Conservation (phyloP, 2,797 vertebrate species). For the Serranus cabrilla region DNA sequence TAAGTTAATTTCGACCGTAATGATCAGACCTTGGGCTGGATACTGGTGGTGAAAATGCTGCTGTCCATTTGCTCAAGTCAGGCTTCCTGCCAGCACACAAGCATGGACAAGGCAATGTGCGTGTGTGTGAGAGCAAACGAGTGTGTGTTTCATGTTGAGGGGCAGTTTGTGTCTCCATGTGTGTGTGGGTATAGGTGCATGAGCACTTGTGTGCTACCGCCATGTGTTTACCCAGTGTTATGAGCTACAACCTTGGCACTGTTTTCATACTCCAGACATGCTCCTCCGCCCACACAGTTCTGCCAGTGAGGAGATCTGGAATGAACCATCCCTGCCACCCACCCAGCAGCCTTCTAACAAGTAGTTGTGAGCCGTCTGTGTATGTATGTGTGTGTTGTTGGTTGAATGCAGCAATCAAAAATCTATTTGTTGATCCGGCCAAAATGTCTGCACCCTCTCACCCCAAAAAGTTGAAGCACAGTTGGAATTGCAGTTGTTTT, state of each 20-base stretch:
- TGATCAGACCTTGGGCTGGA: conserved; percentile 44
- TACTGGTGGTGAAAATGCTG: conserved; percentile 43
- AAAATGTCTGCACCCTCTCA: conserved; percentile 32
- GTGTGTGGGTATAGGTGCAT: conserved; percentile 16
- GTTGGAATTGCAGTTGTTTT: conserved; percentile 38
- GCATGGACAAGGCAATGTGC: conserved; percentile 10
- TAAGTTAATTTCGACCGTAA: conserved; percentile 61
- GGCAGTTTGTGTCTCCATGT: conserved; percentile 27
- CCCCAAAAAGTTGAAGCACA: conserved; percentile 17
- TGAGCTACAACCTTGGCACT: conserved; percentile 79
- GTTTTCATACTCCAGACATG: conserved; percentile 78
- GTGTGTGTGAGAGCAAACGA: conserved; percentile 2
- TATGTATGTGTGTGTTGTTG: conserved; percentile 15
- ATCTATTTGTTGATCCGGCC: conserved; percentile 37
- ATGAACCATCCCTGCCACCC: conserved; percentile 68
- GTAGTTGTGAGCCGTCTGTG: conserved; percentile 44
- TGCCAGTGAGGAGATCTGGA: conserved; percentile 73
- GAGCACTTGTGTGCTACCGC: conserved; percentile 48
- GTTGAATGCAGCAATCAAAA: conserved; percentile 58
- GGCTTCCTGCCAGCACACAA: conserved; percentile 36
- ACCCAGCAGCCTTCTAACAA: conserved; percentile 72
- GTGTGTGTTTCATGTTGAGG: conserved; percentile 24
- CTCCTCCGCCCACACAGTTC: conserved; percentile 77
- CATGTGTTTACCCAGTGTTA: conserved; percentile 74
- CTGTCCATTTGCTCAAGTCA: conserved; percentile 37